A percentile compares a stretch with the other conserved stretches of the same genome.
phyloP scores from a whole-genome alignment of 2,113 vertebrate species.

The Myotis brandtii region DNA sequence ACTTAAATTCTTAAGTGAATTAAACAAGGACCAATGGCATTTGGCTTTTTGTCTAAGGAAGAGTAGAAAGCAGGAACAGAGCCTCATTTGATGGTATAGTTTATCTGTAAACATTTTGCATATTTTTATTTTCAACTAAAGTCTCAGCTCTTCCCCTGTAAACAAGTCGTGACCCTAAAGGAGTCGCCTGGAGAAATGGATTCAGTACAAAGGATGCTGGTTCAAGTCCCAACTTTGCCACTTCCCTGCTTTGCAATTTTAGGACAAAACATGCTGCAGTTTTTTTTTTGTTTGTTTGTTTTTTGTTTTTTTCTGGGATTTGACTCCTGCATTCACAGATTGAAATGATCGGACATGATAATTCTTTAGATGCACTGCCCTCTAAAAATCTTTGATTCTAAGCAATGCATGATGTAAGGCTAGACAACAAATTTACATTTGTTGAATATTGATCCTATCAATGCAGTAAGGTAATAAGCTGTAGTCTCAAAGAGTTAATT shows the following conservation, averaged over 20 bases:
- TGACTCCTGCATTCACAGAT: neutral
- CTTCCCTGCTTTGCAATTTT: conserved; percentile 24
- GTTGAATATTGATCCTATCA: neutral
- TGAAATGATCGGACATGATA: neutral
- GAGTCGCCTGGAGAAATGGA: neutral
- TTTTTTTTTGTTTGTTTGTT: neutral
- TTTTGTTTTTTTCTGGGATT: neutral
- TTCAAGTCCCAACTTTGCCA: neutral
- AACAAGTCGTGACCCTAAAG: neutral
- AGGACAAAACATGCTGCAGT: neutral
- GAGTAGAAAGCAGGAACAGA: neutral
- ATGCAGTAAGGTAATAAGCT: conserved; percentile 23
- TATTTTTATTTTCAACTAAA: neutral
- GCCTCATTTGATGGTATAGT: neutral
- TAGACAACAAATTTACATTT: neutral
- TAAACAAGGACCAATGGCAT: neutral
- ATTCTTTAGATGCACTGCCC: neutral
- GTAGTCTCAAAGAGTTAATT: conserved; percentile 56
- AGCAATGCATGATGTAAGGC: neutral
- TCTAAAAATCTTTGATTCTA: conserved; percentile 7
- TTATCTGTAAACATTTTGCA: neutral
- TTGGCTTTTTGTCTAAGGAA: neutral
- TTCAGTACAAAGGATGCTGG: neutral
- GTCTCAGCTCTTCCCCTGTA: neutral
- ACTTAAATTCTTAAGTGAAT: neutral